Percentiles rank a stretch among this genome's conserved stretches.
phyloP scores from a whole-genome alignment of 1,140 invertebrate genomes.

The Drosophila guanche region DNA sequence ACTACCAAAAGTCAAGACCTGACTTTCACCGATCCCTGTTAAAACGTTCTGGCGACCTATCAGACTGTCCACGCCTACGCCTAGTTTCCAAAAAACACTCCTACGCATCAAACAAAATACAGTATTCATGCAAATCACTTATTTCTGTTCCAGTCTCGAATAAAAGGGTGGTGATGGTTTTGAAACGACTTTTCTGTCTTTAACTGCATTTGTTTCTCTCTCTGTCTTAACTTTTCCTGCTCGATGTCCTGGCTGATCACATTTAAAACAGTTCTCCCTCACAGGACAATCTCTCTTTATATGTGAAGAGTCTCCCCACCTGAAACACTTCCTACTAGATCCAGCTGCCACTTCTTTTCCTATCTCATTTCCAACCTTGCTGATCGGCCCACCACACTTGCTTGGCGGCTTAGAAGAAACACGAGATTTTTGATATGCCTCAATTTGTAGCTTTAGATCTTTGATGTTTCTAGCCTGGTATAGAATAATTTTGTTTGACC shows the following conservation, averaged over 20 bases:
- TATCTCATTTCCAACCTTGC: too few relatives aligned
- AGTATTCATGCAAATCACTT: neutral
- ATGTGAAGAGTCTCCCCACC: neutral
- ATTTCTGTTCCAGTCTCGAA: neutral
- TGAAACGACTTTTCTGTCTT: neutral
- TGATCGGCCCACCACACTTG: neutral
- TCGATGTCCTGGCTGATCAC: neutral
- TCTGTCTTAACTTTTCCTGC: neutral
- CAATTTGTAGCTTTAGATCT: neutral
- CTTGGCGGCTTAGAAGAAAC: neutral
- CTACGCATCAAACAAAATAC: slow-evolving; percentile 9
- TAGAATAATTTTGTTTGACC: too few relatives aligned
- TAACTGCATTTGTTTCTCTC: neutral
- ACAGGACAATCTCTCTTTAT: slow-evolving; percentile 1
- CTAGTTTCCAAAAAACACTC: slow-evolving; percentile 5
- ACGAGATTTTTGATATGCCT: neutral
- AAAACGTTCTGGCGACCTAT: slow-evolving; percentile 7
- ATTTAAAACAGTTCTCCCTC: slow-evolving; percentile 1
- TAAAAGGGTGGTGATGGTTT: neutral
- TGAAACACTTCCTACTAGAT: neutral
- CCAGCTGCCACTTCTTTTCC: too few relatives aligned
- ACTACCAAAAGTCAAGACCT: slow-evolving; percentile 23
- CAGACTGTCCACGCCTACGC: neutral
- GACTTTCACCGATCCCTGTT: slow-evolving; percentile 15
- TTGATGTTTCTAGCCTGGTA: too few relatives aligned